Conservation (phyloP, 2,113 vertebrate species). For the Sarotherodon lohbergeri region DNA sequence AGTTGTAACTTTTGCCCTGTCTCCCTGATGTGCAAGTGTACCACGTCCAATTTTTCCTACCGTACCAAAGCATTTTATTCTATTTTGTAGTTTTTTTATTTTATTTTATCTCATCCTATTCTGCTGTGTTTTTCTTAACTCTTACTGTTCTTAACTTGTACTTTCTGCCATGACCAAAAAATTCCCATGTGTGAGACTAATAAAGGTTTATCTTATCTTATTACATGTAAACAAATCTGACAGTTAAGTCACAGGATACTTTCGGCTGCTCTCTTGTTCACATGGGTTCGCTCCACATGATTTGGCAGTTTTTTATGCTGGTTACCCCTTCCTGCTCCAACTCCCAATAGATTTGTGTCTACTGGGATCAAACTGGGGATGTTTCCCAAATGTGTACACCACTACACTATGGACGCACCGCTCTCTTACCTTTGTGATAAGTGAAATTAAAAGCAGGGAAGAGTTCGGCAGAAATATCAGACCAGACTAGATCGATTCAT, state of each 20-base stretch:
- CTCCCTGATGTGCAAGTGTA: background rate
- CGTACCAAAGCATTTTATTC: background rate
- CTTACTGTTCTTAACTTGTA: background rate
- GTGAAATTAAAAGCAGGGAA: background rate
- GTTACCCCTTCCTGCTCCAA: background rate
- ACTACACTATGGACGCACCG: background rate
- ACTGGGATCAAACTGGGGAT: background rate
- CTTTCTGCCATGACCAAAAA: rapidly evolving
- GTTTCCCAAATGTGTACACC: background rate
- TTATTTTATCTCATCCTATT: background rate
- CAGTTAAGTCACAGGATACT: background rate
- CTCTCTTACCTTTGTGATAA: background rate
- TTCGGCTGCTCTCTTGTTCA: rapidly evolving
- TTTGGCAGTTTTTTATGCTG: background rate
- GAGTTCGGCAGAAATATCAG: rapidly evolving
- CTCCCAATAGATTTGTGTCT: background rate
- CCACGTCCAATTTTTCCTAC: background rate
- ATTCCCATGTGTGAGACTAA: background rate
- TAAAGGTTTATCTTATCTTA: background rate
- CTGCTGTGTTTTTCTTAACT: background rate
- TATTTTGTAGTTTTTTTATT: background rate
- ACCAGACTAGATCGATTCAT: background rate
- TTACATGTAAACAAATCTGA: background rate
- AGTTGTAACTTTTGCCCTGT: background rate
- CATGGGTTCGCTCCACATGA: background rate